Percentiles rank a stretch among this genome's conserved stretches.
Conservation (phyloP, 30 jellyfish, hydroid and myxozoan species). For the Pelagia noctiluca region DNA sequence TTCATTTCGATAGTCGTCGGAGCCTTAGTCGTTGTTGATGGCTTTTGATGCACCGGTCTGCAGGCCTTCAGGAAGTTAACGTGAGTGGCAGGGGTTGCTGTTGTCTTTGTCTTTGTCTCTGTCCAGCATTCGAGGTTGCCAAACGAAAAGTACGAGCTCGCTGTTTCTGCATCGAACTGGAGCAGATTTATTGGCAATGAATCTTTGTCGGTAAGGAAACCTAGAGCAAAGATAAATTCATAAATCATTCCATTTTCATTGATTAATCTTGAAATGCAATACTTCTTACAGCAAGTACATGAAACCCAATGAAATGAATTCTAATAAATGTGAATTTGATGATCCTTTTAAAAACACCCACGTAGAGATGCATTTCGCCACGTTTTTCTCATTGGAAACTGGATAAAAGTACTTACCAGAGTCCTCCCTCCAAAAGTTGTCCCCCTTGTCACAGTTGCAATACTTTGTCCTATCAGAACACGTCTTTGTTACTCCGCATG, state of each 20-base stretch:
- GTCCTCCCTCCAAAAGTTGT: slow-evolving; percentile 89
- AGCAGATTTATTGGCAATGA: slow-evolving; percentile 81
- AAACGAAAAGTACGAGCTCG: slow-evolving; percentile 69
- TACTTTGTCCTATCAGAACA: slow-evolving; percentile 80
- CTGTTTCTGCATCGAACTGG: slow-evolving; percentile 67
- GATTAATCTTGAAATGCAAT: no score
- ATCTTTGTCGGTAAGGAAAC: slow-evolving; percentile 75
- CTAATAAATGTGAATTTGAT: no score
- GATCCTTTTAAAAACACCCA: no score
- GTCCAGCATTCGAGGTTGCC: slow-evolving; percentile 83
- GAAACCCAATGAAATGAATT: no score
- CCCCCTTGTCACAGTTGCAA: slow-evolving; percentile 96
- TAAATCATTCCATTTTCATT: no score
- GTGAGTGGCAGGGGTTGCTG: slow-evolving; percentile 14
- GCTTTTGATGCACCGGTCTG: slow-evolving; percentile 58
- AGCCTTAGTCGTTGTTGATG: slow-evolving; percentile 60
- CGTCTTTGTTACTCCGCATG: slow-evolving; percentile 83
- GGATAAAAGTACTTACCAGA: slow-evolving; percentile 65
- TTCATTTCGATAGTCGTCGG: slow-evolving; percentile 4
- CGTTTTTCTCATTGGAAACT: neutral
- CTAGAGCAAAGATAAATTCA: slow-evolving; percentile 25
- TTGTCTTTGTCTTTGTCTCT: neutral
- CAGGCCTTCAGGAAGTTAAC: slow-evolving; percentile 81
- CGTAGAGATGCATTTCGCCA: neutral
- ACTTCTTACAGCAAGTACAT: no score